phyloP scores from a whole-genome alignment of 2,113 vertebrate species.

The Epinephelus fuscoguttatus region DNA sequence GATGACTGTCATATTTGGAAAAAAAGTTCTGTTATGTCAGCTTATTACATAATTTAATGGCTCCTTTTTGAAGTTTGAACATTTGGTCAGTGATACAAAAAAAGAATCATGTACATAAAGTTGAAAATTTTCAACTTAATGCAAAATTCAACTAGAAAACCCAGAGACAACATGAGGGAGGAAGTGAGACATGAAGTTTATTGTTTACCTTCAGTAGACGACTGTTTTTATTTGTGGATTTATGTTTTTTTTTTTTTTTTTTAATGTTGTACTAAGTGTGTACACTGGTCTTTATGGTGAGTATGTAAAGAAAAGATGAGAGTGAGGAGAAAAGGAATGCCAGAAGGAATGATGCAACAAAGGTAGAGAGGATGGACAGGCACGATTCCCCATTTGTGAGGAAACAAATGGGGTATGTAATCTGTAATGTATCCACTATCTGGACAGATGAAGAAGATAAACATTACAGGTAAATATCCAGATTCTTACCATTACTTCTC shows the following conservation, averaged over 20 bases:
- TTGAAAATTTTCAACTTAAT: not conserved
- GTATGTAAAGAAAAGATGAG: not conserved
- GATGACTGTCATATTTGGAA: not conserved
- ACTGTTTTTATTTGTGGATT: not conserved
- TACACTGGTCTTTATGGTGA: too few relatives aligned
- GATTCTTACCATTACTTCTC: conserved; percentile 88
- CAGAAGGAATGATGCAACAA: not conserved
- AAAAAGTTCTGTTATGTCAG: too few relatives aligned
- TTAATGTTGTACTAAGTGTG: not conserved
- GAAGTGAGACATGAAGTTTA: not conserved
- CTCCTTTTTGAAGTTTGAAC: not conserved
- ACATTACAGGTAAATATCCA: not conserved
- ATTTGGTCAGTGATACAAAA: not conserved
- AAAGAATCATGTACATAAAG: not conserved
- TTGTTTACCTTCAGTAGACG: not conserved
- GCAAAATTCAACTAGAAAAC: not conserved
- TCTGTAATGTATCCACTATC: not conserved
- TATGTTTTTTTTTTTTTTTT: not conserved
- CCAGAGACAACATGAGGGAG: not conserved
- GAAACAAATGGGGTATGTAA: not conserved
- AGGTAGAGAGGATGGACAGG: not conserved
- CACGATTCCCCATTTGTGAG: too few relatives aligned
- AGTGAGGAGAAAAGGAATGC: not conserved
- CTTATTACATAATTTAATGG: too few relatives aligned
- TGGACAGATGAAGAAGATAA: not conserved